Conservation (phyloP, 2,797 vertebrate species). For the Spinus pinus region DNA sequence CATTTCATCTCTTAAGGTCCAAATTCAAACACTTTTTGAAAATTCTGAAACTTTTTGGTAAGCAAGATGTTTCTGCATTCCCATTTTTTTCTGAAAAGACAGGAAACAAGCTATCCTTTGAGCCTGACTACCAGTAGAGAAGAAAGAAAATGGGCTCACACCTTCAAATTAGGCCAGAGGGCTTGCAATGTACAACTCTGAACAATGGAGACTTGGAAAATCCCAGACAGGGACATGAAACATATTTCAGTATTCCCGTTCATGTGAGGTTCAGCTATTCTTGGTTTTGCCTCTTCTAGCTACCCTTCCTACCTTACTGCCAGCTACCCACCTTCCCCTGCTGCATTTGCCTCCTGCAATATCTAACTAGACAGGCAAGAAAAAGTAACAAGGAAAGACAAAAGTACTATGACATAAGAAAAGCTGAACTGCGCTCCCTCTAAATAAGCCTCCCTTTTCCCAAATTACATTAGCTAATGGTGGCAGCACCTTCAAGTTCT, state of each 20-base stretch:
- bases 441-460: not conserved
- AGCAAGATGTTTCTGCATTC: not conserved
- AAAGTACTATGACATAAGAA: not conserved
- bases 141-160: not conserved
- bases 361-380: not conserved
- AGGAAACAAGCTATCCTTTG: not conserved
- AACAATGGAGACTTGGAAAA: not conserved
- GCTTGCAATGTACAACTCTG: not conserved
- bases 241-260: not conserved
- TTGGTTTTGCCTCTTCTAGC: not conserved
- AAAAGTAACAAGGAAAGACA: not conserved
- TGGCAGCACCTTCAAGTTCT: not conserved
- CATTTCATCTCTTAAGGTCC: not conserved
- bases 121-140: not conserved
- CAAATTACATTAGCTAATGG: conserved; percentile 62
- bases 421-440: not conserved
- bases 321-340: not conserved
- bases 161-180: not conserved
- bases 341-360: not conserved
- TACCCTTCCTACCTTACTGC: not conserved
- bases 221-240: not conserved
- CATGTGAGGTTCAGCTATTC: not conserved
- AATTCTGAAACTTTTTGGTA: not conserved
- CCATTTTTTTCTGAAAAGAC: not conserved
- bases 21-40: not conserved